Percentiles rank a stretch among this genome's conserved stretches.
Evolutionary conservation across 2,797 vertebrate species (phyloP).

Genomic region (Craterocephalus amniculus): DNA sequence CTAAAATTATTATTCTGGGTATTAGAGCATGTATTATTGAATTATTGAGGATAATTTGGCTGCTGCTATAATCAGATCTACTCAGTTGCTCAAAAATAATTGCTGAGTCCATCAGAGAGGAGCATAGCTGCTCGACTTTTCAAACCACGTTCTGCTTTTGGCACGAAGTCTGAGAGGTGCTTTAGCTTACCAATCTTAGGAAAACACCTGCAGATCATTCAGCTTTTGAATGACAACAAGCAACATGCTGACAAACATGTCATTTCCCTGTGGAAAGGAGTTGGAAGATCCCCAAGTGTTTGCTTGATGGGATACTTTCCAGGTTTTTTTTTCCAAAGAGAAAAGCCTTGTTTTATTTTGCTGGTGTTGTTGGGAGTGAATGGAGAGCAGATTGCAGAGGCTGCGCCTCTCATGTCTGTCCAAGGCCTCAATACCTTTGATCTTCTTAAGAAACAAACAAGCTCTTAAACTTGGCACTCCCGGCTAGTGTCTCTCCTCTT

Average conservation of each 20-base stretch:
- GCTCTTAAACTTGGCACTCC: conserved; percentile 75
- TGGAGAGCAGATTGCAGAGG: conserved; percentile 79
- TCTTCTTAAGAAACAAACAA: conserved; percentile 81
- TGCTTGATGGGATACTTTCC: conserved; percentile 79
- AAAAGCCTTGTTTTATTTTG: conserved; percentile 73
- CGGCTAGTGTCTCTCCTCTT: conserved; percentile 49
- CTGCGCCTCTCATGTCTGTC: conserved; percentile 80
- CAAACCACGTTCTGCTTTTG: conserved; percentile 16
- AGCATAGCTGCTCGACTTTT: conserved; percentile 29
- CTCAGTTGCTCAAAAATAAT: conserved; percentile 31
- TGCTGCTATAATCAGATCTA: conserved; percentile 41
- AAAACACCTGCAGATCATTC: conserved; percentile 54
- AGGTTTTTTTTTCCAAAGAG: conserved; percentile 72
- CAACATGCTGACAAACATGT: conserved; percentile 64
- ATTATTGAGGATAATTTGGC: conserved; percentile 23
- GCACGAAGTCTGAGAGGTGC: conserved; percentile 28
- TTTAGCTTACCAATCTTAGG: conserved; percentile 11
- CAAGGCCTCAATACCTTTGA: conserved; percentile 82
- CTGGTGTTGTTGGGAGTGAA: conserved; percentile 75
- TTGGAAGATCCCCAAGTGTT: conserved; percentile 68
- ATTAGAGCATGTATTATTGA: conserved; percentile 30
- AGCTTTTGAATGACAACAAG: conserved; percentile 47
- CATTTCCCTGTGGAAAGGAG: conserved; percentile 51
- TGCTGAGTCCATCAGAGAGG: conserved; percentile 18
- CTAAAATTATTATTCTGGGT: conserved; percentile 39